Percentiles rank a stretch among this genome's conserved stretches.
Evolutionary conservation across 2,113 vertebrate genomes (phyloP).

Genomic region (Rynchops niger): DNA sequence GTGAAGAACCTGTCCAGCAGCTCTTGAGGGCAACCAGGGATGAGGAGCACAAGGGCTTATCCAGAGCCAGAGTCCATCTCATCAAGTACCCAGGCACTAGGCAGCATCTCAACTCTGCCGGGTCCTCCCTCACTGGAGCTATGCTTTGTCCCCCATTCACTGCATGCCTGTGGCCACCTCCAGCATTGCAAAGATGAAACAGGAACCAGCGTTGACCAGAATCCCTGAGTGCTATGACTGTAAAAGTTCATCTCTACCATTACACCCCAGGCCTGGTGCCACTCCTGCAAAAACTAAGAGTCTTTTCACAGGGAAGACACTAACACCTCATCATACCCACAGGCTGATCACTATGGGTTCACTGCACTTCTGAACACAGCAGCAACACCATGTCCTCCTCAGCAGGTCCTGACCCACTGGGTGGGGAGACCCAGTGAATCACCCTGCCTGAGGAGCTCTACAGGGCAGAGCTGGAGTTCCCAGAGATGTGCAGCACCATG

Average conservation of each 20-base stretch:
- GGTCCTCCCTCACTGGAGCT: not conserved
- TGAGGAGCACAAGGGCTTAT: not conserved
- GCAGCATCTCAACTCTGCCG: not conserved
- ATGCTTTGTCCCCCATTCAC: not conserved
- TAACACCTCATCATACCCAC: rapidly evolving
- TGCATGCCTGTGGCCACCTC: not conserved
- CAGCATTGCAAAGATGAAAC: not conserved
- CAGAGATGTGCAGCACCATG: not conserved
- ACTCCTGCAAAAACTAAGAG: not conserved
- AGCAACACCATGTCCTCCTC: not conserved
- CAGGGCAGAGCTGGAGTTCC: not conserved
- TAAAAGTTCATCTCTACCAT: not conserved
- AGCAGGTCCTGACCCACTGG: not conserved
- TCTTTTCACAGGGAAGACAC: not conserved
- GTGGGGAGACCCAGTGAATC: not conserved
- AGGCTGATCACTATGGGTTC: not conserved
- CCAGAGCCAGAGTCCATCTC: not conserved
- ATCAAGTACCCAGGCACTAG: not conserved
- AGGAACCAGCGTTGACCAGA: not conserved
- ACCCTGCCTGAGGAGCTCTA: not conserved
- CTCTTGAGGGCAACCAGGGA: not conserved
- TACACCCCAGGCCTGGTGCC: too few relatives aligned
- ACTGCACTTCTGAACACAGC: not conserved
- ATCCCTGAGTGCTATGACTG: rapidly evolving
- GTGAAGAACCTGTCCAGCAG: not conserved